Evolutionary conservation across 2,797 vertebrate genomes (phyloP).

Genomic region (Tapirus indicus): DNA sequence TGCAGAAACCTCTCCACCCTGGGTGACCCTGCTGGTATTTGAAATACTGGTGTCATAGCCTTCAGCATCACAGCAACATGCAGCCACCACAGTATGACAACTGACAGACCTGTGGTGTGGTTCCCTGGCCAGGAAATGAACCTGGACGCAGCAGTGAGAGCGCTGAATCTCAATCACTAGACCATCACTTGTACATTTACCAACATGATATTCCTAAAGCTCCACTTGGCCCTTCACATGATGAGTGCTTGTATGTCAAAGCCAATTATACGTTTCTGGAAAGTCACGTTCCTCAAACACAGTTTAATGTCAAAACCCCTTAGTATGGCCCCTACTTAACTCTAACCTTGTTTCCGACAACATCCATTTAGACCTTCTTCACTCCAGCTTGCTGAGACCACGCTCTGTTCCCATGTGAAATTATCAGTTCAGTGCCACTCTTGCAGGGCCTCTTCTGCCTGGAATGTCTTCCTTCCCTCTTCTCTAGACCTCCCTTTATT

Average conservation of each 20-base stretch:
- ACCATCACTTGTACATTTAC: neutral
- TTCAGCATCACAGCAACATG: too few species aligned
- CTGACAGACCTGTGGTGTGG: too few species aligned
- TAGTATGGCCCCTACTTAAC: neutral
- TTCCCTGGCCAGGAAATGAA: too few species aligned
- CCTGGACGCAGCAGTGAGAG: too few species aligned
- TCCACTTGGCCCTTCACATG: neutral
- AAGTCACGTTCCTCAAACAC: neutral
- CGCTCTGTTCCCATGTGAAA: neutral
- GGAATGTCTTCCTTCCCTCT: neutral
- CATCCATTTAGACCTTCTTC: neutral
- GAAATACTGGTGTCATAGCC: too few species aligned
- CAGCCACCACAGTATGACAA: too few species aligned
- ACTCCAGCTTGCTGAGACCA: neutral
- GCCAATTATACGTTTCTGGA: neutral
- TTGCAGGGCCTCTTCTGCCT: neutral
- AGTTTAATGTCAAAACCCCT: neutral
- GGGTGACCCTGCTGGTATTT: too few species aligned
- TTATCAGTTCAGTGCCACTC: neutral
- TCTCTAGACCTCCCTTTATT: neutral
- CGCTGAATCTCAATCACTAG: too few species aligned
- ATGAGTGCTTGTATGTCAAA: neutral
- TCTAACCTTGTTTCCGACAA: neutral
- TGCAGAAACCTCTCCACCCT: too few species aligned
- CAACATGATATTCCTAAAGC: neutral